These are phyloP conservation scores for Mixornis gularis DNA, from an alignment of 2,113 vertebrate species.

Conservation along the genomic window DNA sequence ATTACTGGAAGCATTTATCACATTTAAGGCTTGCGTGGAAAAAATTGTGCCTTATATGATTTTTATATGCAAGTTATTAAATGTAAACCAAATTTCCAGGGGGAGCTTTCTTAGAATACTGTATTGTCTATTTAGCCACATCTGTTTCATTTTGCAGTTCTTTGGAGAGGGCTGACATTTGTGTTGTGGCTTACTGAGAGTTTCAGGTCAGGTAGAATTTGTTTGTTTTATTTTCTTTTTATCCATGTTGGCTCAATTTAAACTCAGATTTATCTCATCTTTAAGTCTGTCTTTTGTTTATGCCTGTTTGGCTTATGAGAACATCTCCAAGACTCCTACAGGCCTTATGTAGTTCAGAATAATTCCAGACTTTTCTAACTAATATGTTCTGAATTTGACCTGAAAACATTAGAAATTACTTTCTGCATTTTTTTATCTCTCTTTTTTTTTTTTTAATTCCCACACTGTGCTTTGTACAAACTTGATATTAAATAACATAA, in stretches of 20 bases:
- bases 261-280: neutral
- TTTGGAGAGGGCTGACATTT: neutral
- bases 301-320: constrained; percentile 2
- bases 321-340: constrained; percentile 3
- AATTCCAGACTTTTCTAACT: neutral
- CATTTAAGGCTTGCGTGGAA: neutral
- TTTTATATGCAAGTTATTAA: neutral
- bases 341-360: constrained; percentile 13
- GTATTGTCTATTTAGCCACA: neutral
- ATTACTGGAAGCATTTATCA: neutral
- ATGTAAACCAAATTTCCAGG: neutral
- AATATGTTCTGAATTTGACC: neutral
- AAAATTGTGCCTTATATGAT: neutral
- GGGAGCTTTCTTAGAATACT: neutral
- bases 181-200: neutral
- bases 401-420: neutral
- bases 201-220: neutral
- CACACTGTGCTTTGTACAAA: neutral
- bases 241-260: neutral
- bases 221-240: neutral
- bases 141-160: neutral
- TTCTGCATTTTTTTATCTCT: neutral
- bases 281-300: constrained; percentile 20
- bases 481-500: neutral
- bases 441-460: neutral